These are phyloP conservation scores for Esox lucius DNA, from an alignment of 2,797 vertebrate genomes.

Conservation along the genomic window DNA sequence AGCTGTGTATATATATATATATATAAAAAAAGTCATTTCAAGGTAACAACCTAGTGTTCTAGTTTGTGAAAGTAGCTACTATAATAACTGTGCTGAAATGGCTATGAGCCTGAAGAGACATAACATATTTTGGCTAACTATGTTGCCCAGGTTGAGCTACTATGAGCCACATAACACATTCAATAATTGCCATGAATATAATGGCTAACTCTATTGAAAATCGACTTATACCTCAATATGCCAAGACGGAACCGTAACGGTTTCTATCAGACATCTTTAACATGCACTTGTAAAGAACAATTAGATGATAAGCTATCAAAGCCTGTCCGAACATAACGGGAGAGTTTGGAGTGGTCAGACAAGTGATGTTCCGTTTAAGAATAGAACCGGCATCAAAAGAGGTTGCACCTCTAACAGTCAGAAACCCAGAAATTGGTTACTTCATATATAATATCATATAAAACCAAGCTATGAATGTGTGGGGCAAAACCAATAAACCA, in stretches of 20 bases:
- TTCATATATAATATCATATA: not conserved
- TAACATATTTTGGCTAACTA: not conserved
- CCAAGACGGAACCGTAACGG: not conserved
- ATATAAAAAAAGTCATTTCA: not conserved
- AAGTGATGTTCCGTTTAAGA: not conserved
- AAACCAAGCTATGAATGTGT: slow-evolving; percentile 43
- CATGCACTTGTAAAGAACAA: not conserved
- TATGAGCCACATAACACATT: not conserved
- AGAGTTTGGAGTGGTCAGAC: not conserved
- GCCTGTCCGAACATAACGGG: not conserved
- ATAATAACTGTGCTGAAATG: not conserved
- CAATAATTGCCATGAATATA: not conserved
- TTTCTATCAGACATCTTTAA: slow-evolving; percentile 1
- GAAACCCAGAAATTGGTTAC: not conserved
- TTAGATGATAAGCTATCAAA: not conserved
- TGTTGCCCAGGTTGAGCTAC: not conserved
- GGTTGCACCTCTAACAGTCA: not conserved
- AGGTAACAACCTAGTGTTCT: not conserved
- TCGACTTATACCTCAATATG: not conserved
- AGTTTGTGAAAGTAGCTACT: not conserved
- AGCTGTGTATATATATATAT: not conserved
- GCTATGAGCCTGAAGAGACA: not conserved
- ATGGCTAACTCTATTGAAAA: not conserved
- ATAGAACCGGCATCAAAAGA: not conserved
- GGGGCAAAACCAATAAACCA: slow-evolving; percentile 75